Evolutionary conservation across 2,888 invertebrate genomes (phyloP), one percentile per base, ranked within the genome.

Genomic region (Oscheius sp.): DNA sequence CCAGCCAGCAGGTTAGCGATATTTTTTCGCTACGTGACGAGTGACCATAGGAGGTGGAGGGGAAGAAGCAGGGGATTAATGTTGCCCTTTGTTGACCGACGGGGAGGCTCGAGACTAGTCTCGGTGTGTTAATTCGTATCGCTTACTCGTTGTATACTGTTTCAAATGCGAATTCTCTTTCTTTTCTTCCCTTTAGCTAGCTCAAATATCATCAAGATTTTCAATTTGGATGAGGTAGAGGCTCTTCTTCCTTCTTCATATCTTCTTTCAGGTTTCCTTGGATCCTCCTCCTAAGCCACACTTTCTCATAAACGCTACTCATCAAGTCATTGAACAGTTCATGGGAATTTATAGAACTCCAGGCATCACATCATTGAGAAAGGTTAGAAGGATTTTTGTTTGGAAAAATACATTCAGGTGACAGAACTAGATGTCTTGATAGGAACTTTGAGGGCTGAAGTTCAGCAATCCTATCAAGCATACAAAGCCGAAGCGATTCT

Each of bases 331-430:
- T 30, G 73, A 73, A n/a, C 75, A 75, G 38, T 79, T 79, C 38
- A 79, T 79, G 79, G 77, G 72, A 8, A 79, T 79, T 22, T 76
- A 76, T 30, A 28, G 73, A n/a, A 79, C 75, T 9, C 73, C 71
- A n/a, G 72, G 72, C 2, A 73, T 79, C 28, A 69, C 65, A 6
- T 72, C 71, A 49, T 59, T 68, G 12, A 47, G 77, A 59, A 79
- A 79, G 45, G 76, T 78, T 3, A 12, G 63, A 17, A 45, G 45
- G 9, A 26, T 12, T 2, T 24, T 26, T 44, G 32, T 6, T 22
- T 22, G n/a, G 3, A 32, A 5, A 54, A 28, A 14, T 14, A 28
- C 14, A 4, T 1, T 41, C 12, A 78, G 74, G 72, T 76, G 63
- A 73, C 75, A 1, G 78, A 78, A 47, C 44, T 78, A n/a, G 78